Evolutionary conservation across 2,113 vertebrate genomes (phyloP).

Genomic region (Campylomormyrus tamandua): DNA sequence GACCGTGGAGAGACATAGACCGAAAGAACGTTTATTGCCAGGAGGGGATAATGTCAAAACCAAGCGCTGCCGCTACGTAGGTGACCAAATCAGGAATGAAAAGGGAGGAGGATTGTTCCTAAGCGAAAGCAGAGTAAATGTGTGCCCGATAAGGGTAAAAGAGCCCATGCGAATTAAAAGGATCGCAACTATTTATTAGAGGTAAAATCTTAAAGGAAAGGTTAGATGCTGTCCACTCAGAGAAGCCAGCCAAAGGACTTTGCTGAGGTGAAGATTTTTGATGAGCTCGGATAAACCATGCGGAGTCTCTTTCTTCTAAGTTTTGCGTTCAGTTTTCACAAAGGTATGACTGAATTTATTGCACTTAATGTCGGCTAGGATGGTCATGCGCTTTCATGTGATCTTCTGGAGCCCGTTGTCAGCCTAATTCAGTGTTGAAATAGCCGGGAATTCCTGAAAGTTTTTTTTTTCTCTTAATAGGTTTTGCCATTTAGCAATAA

Average conservation of each 20-base stretch:
- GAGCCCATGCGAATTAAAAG: slow-evolving; percentile 24
- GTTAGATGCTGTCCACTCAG: slow-evolving; percentile 63
- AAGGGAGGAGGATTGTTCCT: slow-evolving; percentile 21
- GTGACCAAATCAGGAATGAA: slow-evolving; percentile 29
- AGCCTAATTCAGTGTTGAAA: neutral
- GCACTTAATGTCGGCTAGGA: neutral
- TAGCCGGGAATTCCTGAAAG: neutral
- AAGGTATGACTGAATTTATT: slow-evolving; percentile 44
- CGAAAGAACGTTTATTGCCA: slow-evolving; percentile 14
- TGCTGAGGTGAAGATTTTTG: slow-evolving; percentile 14
- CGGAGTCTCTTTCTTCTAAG: slow-evolving; percentile 61
- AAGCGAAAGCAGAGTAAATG: neutral
- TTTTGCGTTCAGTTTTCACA: slow-evolving; percentile 58
- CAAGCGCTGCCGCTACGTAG: slow-evolving; percentile 36
- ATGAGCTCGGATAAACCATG: slow-evolving; percentile 63
- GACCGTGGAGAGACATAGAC: slow-evolving; percentile 26
- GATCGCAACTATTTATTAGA: slow-evolving; percentile 33
- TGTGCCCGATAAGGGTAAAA: slow-evolving; percentile 1
- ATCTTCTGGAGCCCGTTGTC: neutral
- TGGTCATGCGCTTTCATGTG: neutral
- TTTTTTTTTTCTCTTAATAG: neutral
- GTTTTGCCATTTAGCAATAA: neutral
- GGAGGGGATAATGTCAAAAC: slow-evolving; percentile 47
- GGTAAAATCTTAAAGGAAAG: slow-evolving; percentile 32
- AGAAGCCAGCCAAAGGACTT: slow-evolving; percentile 57